phyloP scores from a whole-genome alignment of 2,797 vertebrate species.

The Poecilia picta region DNA sequence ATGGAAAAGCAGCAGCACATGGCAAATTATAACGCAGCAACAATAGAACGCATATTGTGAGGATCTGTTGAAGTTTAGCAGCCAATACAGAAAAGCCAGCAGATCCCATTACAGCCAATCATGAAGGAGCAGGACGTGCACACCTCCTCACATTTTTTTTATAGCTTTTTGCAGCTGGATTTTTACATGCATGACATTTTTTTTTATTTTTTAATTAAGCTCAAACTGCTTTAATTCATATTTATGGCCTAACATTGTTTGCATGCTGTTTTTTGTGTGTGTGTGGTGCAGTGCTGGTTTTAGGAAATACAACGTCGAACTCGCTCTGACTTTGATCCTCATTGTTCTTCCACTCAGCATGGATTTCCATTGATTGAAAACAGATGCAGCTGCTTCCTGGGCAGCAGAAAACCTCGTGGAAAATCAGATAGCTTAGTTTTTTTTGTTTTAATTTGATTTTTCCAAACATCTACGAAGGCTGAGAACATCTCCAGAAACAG shows the following conservation, averaged over 20 bases:
- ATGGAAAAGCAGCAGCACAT: not conserved
- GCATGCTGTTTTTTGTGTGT: not conserved
- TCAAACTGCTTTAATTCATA: not conserved
- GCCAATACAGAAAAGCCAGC: slow-evolving; percentile 64
- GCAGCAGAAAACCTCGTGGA: slow-evolving; percentile 21
- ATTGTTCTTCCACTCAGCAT: not conserved
- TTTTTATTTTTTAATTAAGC: not conserved
- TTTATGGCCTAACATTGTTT: not conserved
- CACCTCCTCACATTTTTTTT: slow-evolving; percentile 54
- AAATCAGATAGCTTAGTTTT: slow-evolving; percentile 22
- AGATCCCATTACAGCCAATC: slow-evolving; percentile 68
- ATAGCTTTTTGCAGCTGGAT: slow-evolving; percentile 6
- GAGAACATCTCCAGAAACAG: not conserved
- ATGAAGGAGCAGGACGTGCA: slow-evolving; percentile 41
- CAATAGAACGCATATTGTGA: not conserved
- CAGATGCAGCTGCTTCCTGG: slow-evolving; percentile 15
- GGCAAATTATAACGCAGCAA: not conserved
- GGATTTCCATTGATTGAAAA: slow-evolving; percentile 17
- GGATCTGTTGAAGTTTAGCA: slow-evolving; percentile 11
- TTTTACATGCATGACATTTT: not conserved
- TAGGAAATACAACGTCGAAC: not conserved
- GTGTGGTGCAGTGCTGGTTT: not conserved
- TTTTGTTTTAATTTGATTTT: not conserved
- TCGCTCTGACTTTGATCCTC: not conserved
- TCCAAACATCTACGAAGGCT: slow-evolving; percentile 1